Evolutionary conservation across 2,888 invertebrate genomes (phyloP).

Genomic region (Kryphioiulus occultus): DNA sequence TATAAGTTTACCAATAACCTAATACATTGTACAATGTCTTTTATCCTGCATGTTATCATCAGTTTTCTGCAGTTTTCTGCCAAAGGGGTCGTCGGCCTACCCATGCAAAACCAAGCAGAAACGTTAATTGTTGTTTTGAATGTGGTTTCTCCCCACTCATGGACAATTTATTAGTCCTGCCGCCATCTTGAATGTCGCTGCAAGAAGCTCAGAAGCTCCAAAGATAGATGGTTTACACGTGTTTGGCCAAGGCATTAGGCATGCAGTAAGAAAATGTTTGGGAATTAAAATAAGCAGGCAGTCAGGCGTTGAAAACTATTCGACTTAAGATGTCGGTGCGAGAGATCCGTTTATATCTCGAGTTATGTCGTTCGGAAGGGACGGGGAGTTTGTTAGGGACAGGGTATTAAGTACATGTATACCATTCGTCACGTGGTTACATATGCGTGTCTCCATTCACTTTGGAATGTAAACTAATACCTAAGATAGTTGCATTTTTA

Average conservation of each 20-base stretch:
- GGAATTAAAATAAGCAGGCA: neutral
- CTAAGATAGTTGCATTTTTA: neutral
- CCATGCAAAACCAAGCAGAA: neutral
- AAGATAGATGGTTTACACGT: neutral
- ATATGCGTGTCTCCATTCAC: conserved; percentile 1
- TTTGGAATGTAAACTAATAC: neutral
- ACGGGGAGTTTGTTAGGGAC: no score
- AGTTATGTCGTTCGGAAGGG: neutral
- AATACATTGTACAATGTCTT: no score
- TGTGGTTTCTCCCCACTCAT: no score
- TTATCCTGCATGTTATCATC: no score
- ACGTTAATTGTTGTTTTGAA: no score
- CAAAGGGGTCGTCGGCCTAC: neutral
- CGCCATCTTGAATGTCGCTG: neutral
- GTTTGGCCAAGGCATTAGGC: neutral
- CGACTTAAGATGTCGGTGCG: neutral
- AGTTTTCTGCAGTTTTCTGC: no score
- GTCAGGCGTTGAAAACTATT: neutral
- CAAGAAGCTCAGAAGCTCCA: neutral
- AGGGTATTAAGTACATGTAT: no score
- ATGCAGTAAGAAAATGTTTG: conserved; percentile 5
- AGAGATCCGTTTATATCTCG: neutral
- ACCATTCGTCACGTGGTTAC: neutral
- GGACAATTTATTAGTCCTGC: neutral
- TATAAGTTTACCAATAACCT: no score